These are phyloP conservation scores for Gallinago solitaria DNA, from an alignment of 2,797 vertebrate species.

Conservation along the genomic window DNA sequence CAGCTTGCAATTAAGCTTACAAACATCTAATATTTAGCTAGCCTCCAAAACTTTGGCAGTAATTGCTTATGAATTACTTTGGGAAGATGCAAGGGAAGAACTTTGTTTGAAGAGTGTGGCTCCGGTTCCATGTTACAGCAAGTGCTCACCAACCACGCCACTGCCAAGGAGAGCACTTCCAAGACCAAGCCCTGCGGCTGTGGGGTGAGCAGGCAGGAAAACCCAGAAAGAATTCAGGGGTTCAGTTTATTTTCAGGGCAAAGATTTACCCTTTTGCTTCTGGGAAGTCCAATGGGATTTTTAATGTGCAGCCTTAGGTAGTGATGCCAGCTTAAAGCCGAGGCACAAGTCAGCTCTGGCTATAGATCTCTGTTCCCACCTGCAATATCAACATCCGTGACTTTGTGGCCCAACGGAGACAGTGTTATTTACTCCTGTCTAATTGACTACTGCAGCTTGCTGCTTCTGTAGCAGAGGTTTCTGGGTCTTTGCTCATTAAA, in stretches of 20 bases:
- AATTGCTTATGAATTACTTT: constrained; percentile 5
- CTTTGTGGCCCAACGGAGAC: neutral
- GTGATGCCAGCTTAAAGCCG: neutral
- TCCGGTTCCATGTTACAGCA: neutral
- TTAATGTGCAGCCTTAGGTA: neutral
- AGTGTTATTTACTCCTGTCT: neutral
- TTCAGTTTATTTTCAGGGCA: neutral
- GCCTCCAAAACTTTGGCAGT: constrained; percentile 5
- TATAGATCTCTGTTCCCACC: neutral
- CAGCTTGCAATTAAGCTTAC: constrained; percentile 31
- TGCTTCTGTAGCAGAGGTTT: neutral
- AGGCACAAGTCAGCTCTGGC: neutral
- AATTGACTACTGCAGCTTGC: neutral
- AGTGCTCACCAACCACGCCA: neutral
- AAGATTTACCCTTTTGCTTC: neutral
- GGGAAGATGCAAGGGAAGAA: neutral
- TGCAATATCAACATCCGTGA: neutral
- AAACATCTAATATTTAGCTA: constrained; percentile 19
- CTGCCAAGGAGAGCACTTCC: accelerated
- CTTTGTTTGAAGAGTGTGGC: neutral
- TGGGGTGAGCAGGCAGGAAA: neutral
- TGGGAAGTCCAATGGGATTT: neutral
- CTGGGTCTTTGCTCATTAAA: neutral
- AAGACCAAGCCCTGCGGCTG: accelerated
- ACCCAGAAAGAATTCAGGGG: neutral